Base-by-base conservation (phyloP, 2,113 vertebrate species). In the Nycticryphes semicollaris region DNA sequence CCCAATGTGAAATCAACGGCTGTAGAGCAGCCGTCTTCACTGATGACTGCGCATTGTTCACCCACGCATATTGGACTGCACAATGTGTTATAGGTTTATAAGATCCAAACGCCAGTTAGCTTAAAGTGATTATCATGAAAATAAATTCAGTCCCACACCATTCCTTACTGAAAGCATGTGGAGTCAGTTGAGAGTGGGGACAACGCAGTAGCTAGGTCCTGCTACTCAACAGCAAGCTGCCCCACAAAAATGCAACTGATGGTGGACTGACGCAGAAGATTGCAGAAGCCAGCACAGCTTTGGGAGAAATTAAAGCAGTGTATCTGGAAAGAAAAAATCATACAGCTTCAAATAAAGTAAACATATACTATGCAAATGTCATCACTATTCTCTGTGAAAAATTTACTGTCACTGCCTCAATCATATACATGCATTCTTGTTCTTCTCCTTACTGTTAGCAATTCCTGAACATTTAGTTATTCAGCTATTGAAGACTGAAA, bases 1-100 rank as follows among this genome's bases (percentile, higher is more conserved):
- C 24, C 73, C 0, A 0, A 48, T 27, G 30, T 1, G 7, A 87
- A 87, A 74, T 64, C 60, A 76, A 47, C 22, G 16, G 51, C 35
- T 84, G n/a, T 69, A 70, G 62, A 70, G 24, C 27, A 80, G 21
- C n/a, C 2, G 1, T 53, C 67, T 70, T 75, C n/a, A 54, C 56
- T 50, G 27, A 39, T 79, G 17, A 45, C 45, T 69, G 14, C n/a
- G 27, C 31, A 6, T 37, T 80, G 39, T 31, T 75, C 14, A 50
- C 41, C 57, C 28, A 50, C 2, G 0, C 21, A 19, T 56, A 13
- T 13, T 41, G 21, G 56, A 66, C 47, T 56, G 12, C 39, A 27
- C 1, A 6, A 70, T 23, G 70, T 0, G 0, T 33, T n/a, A 17
- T 8, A 60, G 7, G 14, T 10, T 45, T 66, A 16, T 28, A 50